These are phyloP conservation scores for Silurus meridionalis DNA, from an alignment of 2,113 vertebrate genomes.

Conservation along the genomic window DNA sequence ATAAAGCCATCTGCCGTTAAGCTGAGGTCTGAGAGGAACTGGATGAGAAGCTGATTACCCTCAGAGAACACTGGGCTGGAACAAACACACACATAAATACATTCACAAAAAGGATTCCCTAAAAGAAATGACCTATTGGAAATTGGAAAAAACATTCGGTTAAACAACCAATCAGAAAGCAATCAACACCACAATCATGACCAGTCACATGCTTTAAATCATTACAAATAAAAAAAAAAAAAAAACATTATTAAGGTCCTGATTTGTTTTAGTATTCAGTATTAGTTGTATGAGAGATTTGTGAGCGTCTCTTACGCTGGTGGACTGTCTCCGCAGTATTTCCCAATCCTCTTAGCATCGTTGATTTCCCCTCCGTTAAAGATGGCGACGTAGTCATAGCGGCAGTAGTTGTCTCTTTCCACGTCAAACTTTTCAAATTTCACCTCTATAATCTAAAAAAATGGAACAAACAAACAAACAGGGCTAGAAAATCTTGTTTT, in stretches of 20 bases:
- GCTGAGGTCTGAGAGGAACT: conserved; percentile 97
- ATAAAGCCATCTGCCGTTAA: conserved; percentile 97
- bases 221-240: not conserved
- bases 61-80: conserved; percentile 91
- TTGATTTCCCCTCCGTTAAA: conserved; percentile 93
- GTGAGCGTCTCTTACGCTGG: conserved; percentile 80
- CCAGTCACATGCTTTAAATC: not conserved
- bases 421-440: conserved; percentile 98
- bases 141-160: not conserved
- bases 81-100: conserved; percentile 38
- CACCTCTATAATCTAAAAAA: conserved; percentile 82
- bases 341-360: conserved; percentile 91
- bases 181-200: not conserved
- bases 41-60: conserved; percentile 89
- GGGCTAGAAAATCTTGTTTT: no score
- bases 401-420: conserved; percentile 96
- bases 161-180: not conserved
- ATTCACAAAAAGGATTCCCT: not conserved
- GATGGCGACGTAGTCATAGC: conserved; percentile 92
- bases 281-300: not conserved
- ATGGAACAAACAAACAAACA: not conserved
- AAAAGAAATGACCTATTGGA: not conserved
- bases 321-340: conserved; percentile 94
- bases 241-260: not conserved
- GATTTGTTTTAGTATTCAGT: not conserved